These are phyloP conservation scores for Steatocranus sp. DNA, from an alignment of 2,797 vertebrate species.

Conservation along the genomic window DNA sequence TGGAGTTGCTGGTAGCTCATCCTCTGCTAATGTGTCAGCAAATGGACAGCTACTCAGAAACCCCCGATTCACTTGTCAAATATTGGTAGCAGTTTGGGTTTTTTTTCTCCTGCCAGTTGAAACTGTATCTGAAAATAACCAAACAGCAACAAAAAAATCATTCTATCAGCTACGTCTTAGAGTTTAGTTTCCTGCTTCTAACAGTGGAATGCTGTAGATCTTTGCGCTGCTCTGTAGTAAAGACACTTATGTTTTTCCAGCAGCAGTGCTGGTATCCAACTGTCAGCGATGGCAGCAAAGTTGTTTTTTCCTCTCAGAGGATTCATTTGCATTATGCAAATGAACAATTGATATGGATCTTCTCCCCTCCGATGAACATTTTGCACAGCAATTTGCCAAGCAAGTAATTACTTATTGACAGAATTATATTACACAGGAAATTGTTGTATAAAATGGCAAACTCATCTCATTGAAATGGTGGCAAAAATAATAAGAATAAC, in stretches of 20 bases:
- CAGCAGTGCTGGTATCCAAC: slow-evolving; percentile 35
- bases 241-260: slow-evolving; percentile 42
- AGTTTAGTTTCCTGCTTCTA: slow-evolving; percentile 24
- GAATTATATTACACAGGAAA: slow-evolving; percentile 69
- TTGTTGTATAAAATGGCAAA: slow-evolving; percentile 64
- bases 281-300: slow-evolving; percentile 40
- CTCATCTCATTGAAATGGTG: slow-evolving; percentile 28
- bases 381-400: slow-evolving; percentile 64
- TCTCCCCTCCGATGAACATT: slow-evolving; percentile 63
- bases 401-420: slow-evolving; percentile 80
- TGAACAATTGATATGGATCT: slow-evolving; percentile 65
- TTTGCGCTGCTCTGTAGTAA: slow-evolving; percentile 32
- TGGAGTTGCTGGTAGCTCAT: slow-evolving; percentile 67
- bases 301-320: slow-evolving; percentile 36
- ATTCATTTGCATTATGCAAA: slow-evolving; percentile 74
- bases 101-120: background rate
- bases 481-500: slow-evolving; percentile 26
- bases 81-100: background rate
- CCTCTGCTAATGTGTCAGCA: slow-evolving; percentile 58
- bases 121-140: background rate
- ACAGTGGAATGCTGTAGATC: slow-evolving; percentile 19
- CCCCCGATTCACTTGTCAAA: slow-evolving; percentile 22
- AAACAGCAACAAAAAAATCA: background rate
- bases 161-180: background rate
- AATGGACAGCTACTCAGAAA: slow-evolving; percentile 45